Evolutionary conservation across 2,797 vertebrate genomes (phyloP), one percentile per base, ranked within the genome.

Genomic region (Anomalospiza imberbis): DNA sequence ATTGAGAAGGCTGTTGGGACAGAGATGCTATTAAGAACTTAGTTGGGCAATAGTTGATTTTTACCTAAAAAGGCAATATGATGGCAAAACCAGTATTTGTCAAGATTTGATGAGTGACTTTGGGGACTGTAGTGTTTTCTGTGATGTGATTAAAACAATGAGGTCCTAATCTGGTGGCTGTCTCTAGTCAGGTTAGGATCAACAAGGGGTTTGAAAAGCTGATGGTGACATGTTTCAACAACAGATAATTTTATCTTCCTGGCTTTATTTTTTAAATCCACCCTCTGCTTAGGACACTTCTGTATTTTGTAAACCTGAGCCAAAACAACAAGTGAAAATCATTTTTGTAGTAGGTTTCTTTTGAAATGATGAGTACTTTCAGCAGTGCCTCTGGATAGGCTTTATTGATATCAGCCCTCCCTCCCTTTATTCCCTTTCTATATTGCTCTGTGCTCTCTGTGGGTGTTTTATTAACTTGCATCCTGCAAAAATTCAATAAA

Each of bases 381-480:
- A 85, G 50, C 12, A 24, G 61, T 93, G 91, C 88, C 88, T 94
- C 90, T 90, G 74, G 91, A 94, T 87, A 95, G 58, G n/a, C 77
- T 93, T 94, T 95, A 94, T 86, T 96, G 89, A 79, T 93, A 85
- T 47, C 75, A 85, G 44, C 75, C 86, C 83, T 92, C 72, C 83
- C 61, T 94, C 70, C 68, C 60, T 92, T 92, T 84, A 92, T 85
- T 92, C 76, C 51, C 24, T 80, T 89, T 91, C 80, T 93, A 36
- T 96, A 94, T 96, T 95, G 67, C 89, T 87, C 84, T 66, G 81
- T 95, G 78, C 76, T 91, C 82, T 93, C 88, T 90, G 63, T 87
- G 87, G 87, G 88, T 92, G 81, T 96, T 97, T 97, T 95, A 96
- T 97, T 97, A 96, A 96, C 93, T 92, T 83, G 81, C 89, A 93